Evolutionary conservation across 2,797 vertebrate genomes (phyloP).

Genomic region (Tachyglossus aculeatus): DNA sequence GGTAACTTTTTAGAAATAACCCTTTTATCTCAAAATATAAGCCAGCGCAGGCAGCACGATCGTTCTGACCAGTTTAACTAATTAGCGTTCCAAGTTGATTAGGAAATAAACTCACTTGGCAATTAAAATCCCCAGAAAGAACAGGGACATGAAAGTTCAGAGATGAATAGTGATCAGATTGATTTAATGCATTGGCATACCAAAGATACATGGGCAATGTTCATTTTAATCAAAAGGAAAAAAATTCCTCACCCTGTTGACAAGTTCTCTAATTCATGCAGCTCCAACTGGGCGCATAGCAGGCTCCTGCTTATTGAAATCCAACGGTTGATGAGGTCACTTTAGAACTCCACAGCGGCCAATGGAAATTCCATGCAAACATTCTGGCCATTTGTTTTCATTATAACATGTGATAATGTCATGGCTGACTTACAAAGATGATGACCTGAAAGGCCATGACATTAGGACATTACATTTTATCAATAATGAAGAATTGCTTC

Average conservation of each 20-base stretch:
- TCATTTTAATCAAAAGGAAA: slow-evolving; percentile 11
- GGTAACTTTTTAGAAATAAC: slow-evolving; percentile 4
- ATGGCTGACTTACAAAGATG: slow-evolving; percentile 79
- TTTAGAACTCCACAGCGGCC: slow-evolving; percentile 70
- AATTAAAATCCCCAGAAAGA: slow-evolving; percentile 48
- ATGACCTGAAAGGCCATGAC: slow-evolving; percentile 81
- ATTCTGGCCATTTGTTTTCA: slow-evolving; percentile 78
- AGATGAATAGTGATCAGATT: slow-evolving; percentile 29
- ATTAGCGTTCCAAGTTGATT: slow-evolving; percentile 67
- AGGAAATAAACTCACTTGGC: slow-evolving; percentile 52
- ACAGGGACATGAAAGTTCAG: slow-evolving; percentile 27
- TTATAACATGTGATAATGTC: slow-evolving; percentile 81
- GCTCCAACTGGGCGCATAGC: slow-evolving; percentile 4
- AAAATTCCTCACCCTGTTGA: background rate
- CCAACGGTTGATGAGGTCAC: slow-evolving; percentile 47
- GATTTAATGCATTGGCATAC: slow-evolving; percentile 18
- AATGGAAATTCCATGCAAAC: slow-evolving; percentile 77
- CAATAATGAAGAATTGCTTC: slow-evolving; percentile 83
- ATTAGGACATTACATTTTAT: slow-evolving; percentile 84
- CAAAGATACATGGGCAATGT: background rate
- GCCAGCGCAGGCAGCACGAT: slow-evolving; percentile 48
- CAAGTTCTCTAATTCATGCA: slow-evolving; percentile 18
- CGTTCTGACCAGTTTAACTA: slow-evolving; percentile 60
- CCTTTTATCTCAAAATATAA: slow-evolving; percentile 18
- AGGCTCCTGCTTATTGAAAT: slow-evolving; percentile 45